phyloP scores from a whole-genome alignment of 2,797 vertebrate genomes.

The Mareca strepera region DNA sequence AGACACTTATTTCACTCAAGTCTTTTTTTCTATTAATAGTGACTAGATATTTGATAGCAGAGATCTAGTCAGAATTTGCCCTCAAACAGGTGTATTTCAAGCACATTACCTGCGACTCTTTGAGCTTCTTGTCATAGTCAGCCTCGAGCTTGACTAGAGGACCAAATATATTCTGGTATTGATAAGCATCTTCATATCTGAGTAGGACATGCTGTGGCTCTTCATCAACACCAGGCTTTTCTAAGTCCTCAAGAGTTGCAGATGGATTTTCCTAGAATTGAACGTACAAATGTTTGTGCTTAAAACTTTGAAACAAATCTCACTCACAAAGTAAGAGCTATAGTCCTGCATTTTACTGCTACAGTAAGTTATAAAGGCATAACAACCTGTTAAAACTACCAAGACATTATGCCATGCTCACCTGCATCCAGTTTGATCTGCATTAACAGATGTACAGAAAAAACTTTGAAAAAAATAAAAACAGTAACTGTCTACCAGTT shows the following conservation, averaged over 20 bases:
- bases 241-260: slow-evolving; percentile 95
- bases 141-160: slow-evolving; percentile 98
- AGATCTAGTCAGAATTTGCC: background rate
- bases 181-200: slow-evolving; percentile 98
- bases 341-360: rapidly evolving
- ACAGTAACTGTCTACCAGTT: rapidly evolving
- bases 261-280: slow-evolving; percentile 91
- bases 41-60: background rate
- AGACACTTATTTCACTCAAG: background rate
- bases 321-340: background rate
- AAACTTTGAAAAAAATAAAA: background rate
- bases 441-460: background rate
- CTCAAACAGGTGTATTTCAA: background rate
- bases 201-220: slow-evolving; percentile 97
- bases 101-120: slow-evolving; percentile 93
- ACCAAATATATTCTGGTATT: slow-evolving; percentile 99
- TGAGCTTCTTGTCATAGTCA: slow-evolving; percentile 99
- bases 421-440: background rate
- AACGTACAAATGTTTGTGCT: background rate
- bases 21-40: background rate
- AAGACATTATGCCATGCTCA: background rate
- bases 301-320: too few species aligned
- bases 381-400: background rate
- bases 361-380: background rate
- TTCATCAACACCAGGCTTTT: slow-evolving; percentile 98